Base-by-base conservation (phyloP, 2,113 vertebrate genomes). In the Seriola rivoliana region DNA sequence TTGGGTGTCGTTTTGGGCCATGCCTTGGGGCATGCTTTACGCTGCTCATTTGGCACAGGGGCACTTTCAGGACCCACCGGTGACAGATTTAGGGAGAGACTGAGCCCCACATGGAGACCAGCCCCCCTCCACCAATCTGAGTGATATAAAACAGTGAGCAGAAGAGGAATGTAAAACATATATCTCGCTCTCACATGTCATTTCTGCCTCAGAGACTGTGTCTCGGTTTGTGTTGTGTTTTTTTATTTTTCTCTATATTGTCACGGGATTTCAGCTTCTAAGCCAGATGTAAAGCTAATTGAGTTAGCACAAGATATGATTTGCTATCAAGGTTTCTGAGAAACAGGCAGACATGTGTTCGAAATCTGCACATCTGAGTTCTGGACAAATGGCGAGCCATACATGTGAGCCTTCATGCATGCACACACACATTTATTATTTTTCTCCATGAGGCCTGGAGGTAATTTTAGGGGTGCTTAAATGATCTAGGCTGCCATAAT, bases 31-130 rank as follows among this genome's bases (percentile, higher is more conserved):
- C 84, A 85, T 84, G 85, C 87, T 93, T 93, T 90, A 90, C 71
- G 46, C 83, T 79, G 78, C 88, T 93, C 82, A 87, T 91, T 93
- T 91, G 91, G 90, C 91, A 91, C 77, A 63, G 81, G 77, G 91
- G 90, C 78, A 82, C 69, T 81, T 90, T 84, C 75, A 91, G 81
- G 78, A 90, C 85, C 79, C 86, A 85, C 85, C 25, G 7, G 83
- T 87, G 86, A 89, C 77, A 88, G 89, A 91, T 93, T 92, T 91
- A 89, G 55, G 74, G 71, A 82, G 78, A 75, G 63, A 17, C 75
- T 3, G 14, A 78, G 78, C 78, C 83, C 75, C 86, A 67, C 54
- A 60, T 71, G 71, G 48, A 85, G 78, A 69, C 80, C 13, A 21
- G 8, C 54, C 81, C 70, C 58, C 66, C 29, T 54, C 55, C 36